These are phyloP conservation scores for Polydesmus complanatus DNA, from an alignment of 2,888 invertebrate species.

Conservation along the genomic window DNA sequence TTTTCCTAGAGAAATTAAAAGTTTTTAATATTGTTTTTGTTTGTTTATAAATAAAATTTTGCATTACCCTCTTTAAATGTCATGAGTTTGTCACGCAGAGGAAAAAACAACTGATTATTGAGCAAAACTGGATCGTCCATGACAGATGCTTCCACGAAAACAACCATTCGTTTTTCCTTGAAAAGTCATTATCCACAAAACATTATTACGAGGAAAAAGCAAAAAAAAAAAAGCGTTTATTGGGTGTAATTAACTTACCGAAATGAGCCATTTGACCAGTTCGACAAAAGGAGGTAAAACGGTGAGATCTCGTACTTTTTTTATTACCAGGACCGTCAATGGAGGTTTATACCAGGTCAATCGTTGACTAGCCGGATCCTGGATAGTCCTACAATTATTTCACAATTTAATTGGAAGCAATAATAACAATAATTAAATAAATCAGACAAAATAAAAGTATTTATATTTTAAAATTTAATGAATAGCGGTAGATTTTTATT, in stretches of 20 bases:
- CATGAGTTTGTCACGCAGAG: constrained; percentile 68
- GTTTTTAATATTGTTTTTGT: neutral
- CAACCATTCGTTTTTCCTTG: constrained; percentile 89
- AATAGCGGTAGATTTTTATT: no score
- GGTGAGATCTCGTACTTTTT: constrained; percentile 83
- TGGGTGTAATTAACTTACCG: constrained; percentile 42
- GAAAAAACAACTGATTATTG: constrained; percentile 56
- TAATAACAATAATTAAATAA: no score
- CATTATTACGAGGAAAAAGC: neutral
- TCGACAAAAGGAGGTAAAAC: constrained; percentile 83
- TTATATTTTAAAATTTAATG: no score
- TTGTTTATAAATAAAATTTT: neutral
- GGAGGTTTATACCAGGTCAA: constrained; percentile 95
- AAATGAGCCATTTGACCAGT: constrained; percentile 81
- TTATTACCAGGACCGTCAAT: constrained; percentile 88
- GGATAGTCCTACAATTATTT: constrained; percentile 62
- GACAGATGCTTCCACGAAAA: constrained; percentile 83
- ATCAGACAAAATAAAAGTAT: no score
- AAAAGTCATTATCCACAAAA: constrained; percentile 24
- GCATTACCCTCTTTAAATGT: constrained; percentile 54
- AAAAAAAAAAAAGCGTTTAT: neutral
- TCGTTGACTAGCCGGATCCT: constrained; percentile 92
- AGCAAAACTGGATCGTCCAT: constrained; percentile 66
- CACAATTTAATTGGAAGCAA: neutral
- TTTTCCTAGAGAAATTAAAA: constrained; percentile 39